Conservation (phyloP, 1,140 invertebrate species). For the Drosophila ficusphila region DNA sequence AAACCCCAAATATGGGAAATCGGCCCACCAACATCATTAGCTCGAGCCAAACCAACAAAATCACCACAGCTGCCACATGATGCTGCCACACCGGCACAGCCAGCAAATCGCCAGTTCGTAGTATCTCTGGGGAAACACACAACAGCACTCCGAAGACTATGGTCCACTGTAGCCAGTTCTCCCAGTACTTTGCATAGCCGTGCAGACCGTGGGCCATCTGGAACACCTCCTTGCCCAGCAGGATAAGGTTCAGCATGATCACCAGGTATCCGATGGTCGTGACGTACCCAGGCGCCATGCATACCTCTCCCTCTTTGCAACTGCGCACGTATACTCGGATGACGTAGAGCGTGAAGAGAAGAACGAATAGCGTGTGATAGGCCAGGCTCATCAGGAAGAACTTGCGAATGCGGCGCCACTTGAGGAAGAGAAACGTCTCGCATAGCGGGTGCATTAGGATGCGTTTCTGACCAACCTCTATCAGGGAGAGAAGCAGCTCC, state of each 20-base stretch:
- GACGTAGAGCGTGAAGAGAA: conserved; percentile 89
- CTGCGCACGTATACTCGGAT: conserved; percentile 85
- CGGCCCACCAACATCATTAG: conserved; percentile 93
- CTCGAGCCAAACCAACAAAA: conserved; percentile 91
- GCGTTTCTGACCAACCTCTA: conserved; percentile 90
- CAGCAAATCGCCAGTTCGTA: conserved; percentile 59
- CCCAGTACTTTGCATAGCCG: conserved; percentile 91
- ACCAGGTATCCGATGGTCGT: conserved; percentile 86
- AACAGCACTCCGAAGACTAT: conserved; percentile 89
- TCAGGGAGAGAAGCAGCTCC: conserved; percentile 89
- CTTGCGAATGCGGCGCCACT: conserved; percentile 93
- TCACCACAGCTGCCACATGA: conserved; percentile 90
- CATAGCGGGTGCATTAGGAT: conserved; percentile 92
- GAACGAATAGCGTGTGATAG: conserved; percentile 91
- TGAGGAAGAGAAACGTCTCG: conserved; percentile 91
- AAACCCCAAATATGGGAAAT: conserved; percentile 93
- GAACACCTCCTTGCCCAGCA: conserved; percentile 90
- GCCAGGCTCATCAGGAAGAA: conserved; percentile 92
- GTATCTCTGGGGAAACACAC: conserved; percentile 84
- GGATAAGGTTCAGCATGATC: conserved; percentile 86
- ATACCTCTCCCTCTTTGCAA: conserved; percentile 77
- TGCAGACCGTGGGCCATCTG: conserved; percentile 88
- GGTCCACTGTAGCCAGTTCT: conserved; percentile 92
- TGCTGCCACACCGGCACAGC: conserved; percentile 88
- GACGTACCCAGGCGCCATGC: conserved; percentile 85